Conservation (phyloP, 2,113 vertebrate genomes). For the Hippocampus guttulatus region DNA sequence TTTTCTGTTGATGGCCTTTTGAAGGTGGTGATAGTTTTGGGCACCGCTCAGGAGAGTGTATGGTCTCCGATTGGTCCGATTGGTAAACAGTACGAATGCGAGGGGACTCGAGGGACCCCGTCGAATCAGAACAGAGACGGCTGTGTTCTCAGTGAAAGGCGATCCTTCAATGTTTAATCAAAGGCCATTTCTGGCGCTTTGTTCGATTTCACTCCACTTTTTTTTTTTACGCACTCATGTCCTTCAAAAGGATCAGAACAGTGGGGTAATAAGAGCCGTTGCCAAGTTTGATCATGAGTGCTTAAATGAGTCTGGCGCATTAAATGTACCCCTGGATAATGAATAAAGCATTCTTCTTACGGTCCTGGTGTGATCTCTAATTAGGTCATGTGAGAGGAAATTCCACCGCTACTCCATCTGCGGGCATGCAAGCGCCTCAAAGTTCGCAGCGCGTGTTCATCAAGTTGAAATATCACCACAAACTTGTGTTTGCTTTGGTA, state of each 20-base stretch:
- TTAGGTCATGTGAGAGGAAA: slow-evolving; percentile 43
- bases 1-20: slow-evolving; percentile 2
- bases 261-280: slow-evolving; percentile 55
- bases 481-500: neutral
- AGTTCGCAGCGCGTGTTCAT: neutral
- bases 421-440: neutral
- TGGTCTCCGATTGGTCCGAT: neutral
- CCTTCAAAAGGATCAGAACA: slow-evolving; percentile 48
- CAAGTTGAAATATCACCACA: neutral
- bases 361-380: slow-evolving; percentile 53
- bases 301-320: slow-evolving; percentile 60
- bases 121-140: slow-evolving; percentile 1
- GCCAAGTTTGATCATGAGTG: slow-evolving; percentile 62
- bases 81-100: slow-evolving; percentile 23
- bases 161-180: slow-evolving; percentile 62
- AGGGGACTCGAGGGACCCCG: slow-evolving; percentile 30
- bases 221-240: slow-evolving; percentile 25
- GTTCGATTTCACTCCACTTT: neutral
- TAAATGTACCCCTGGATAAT: slow-evolving; percentile 60
- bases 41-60: neutral
- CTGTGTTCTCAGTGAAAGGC: slow-evolving; percentile 19
- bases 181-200: slow-evolving; percentile 40
- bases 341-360: slow-evolving; percentile 54
- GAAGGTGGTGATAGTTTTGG: slow-evolving; percentile 19
- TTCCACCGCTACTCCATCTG: neutral